Evolutionary conservation across 1,140 invertebrate genomes (phyloP), one percentile per base, ranked within the genome.

Genomic region (Andricus grossulariae): DNA sequence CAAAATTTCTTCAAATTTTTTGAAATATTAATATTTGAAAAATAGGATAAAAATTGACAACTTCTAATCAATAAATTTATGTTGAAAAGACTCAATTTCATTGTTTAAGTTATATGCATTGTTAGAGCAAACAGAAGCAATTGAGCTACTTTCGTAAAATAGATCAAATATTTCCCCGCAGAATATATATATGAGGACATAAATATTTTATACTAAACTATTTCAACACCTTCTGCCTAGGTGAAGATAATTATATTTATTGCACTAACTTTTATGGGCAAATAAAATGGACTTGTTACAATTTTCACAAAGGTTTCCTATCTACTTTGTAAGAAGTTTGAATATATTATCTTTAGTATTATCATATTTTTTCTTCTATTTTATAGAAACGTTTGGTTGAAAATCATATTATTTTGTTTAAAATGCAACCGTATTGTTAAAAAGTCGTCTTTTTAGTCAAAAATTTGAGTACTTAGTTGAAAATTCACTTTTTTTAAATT

Each of bases 181-280:
- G 25, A 19, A 19, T 21, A 52, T 25, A 74, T 54, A 10, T 73
- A 72, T 76, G 51, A 55, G 50, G 55, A 11, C 11, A 32, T 60
- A 13, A 60, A 21, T 60, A 60, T 60, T 60, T 60, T 25, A 60
- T 60, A 25, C 11, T 13, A 11, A 13, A 60, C 32, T 60, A 60
- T 32, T 60, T 60, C 25, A 10, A 60, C 55, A 60, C 55, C 15
- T 60, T 19, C 12, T 21, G 25, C 4, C 55, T 76, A n/a, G 50
- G 16, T n/a, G 10, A 6, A 13, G 21, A 49, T 71, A 71, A 45
- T 50, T 71, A 21, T 71, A 45, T 71, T 6, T 71, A 45, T 50
- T 71, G 10, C 49, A 15, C 39, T 12, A 18, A 18, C 15, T 71
- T 50, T 71, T 16, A 49, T 50, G 19, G 12, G 12, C 15, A 71